A percentile compares a stretch with the other conserved stretches of the same genome.
Evolutionary conservation across 2,888 invertebrate genomes (phyloP).

Genomic region (Dryococelus australis): DNA sequence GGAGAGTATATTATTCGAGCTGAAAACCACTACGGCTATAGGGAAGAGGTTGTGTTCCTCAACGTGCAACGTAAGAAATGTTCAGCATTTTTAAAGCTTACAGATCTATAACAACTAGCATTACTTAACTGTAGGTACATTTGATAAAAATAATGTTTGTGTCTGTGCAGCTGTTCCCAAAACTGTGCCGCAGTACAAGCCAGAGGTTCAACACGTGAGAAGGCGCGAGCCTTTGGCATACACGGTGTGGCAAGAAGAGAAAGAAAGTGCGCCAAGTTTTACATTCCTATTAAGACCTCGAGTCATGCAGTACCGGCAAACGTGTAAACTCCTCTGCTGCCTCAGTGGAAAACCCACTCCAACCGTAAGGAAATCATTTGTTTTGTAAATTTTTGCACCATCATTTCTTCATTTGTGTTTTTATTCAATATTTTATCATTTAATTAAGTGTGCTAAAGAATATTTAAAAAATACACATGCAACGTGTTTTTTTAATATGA

Average conservation of each 20-base stretch:
- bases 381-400: too few relatives aligned
- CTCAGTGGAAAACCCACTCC: slow-evolving; percentile 95
- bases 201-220: slow-evolving; percentile 74
- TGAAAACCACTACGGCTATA: slow-evolving; percentile 94
- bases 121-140: slow-evolving; percentile 31
- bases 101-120: not conserved
- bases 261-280: slow-evolving; percentile 93
- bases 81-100: slow-evolving; percentile 18
- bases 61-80: slow-evolving; percentile 87
- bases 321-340: slow-evolving; percentile 97
- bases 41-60: slow-evolving; percentile 95
- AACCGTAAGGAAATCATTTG: slow-evolving; percentile 69
- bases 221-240: slow-evolving; percentile 83
- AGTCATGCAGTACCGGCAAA: slow-evolving; percentile 95
- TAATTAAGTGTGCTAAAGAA: too few relatives aligned
- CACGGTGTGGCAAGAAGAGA: slow-evolving; percentile 91
- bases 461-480: too few relatives aligned
- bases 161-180: slow-evolving; percentile 72
- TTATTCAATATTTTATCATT: too few relatives aligned
- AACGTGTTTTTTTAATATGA: too few relatives aligned
- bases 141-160: slow-evolving; percentile 19
- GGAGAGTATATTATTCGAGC: slow-evolving; percentile 97
- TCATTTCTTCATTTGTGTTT: too few relatives aligned
- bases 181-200: slow-evolving; percentile 71
- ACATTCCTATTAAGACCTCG: slow-evolving; percentile 98